Evolutionary conservation across 2,888 invertebrate species (phyloP), one percentile per base, ranked within the genome.

Genomic region (Dryocosmus kuriphilus): DNA sequence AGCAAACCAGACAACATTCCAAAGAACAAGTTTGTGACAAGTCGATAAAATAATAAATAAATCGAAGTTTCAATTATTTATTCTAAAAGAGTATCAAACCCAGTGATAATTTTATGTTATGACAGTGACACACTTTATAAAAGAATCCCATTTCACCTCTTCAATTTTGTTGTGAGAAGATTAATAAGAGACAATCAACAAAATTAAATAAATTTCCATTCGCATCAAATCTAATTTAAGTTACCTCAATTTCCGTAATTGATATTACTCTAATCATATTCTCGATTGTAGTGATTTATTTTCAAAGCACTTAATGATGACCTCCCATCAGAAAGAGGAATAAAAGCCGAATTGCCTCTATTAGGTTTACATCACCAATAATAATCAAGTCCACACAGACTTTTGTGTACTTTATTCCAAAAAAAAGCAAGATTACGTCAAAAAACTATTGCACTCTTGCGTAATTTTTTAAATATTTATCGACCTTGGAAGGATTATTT

Each of bases 1-100:
- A 74, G 76, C 79, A 75, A 84, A 77, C 75, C 82, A 77, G 84
- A 86, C 89, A 79, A 84, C 89, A 89, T 89, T 90, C 89, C 90
- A 85, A 61, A 86, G 85, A 89, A 89, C 88, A 89, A 86, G 88
- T 89, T 87, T 84, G 84, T 82, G 82, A 85, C 38, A 77, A 73
- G 41, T 41, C 71, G 24, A 35, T n/a, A 46, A 46, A 46, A 46
- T 46, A 46, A 46, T 46, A 24, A 57, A 24, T 22, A 24, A 55
- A n/a, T 55, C 11, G 9, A 22, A 22, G 9, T 55, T 22, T 11
- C 22, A 11, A 55, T 55, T 55, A 55, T 22, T 55, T 22, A 0
- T 11, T 11, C 38, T 38, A 11, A 38, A 11, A 11, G 38, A 11
- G 38, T 38, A 11, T 2, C 11, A 38, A 38, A 38, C 11, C 11